Conservation (phyloP, 2,113 vertebrate genomes). For the Uria lomvia region DNA sequence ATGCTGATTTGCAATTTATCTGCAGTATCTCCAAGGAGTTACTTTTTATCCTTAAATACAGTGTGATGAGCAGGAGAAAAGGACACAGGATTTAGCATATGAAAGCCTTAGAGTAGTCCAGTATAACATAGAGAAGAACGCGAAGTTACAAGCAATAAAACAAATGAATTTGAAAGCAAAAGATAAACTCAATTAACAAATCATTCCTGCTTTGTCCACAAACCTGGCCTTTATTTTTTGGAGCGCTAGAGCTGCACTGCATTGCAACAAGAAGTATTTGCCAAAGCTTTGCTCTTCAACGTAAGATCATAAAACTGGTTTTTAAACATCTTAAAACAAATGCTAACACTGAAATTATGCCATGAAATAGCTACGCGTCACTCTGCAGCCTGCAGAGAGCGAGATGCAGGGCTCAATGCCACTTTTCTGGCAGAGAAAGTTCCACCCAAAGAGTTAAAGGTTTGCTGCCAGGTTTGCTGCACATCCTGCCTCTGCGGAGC, state of each 20-base stretch:
- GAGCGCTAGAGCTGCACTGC: background rate
- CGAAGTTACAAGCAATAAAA: background rate
- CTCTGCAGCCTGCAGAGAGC: background rate
- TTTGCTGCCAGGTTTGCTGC: slow-evolving; percentile 24
- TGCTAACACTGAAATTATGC: background rate
- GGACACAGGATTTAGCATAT: background rate
- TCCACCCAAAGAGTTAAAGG: slow-evolving; percentile 4
- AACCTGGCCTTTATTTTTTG: background rate
- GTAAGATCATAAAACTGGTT: background rate
- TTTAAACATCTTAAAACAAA: background rate
- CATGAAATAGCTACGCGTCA: background rate
- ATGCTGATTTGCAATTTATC: background rate
- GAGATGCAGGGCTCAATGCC: background rate
- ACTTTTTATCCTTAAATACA: background rate
- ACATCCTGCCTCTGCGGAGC: slow-evolving; percentile 55
- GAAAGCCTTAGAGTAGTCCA: background rate
- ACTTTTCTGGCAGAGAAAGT: background rate
- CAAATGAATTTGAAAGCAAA: background rate
- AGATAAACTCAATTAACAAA: background rate
- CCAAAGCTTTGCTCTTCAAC: background rate
- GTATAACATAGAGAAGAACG: background rate
- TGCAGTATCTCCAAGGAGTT: background rate
- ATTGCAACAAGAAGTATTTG: background rate
- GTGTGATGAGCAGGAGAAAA: background rate
- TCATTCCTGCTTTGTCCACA: background rate